phyloP scores from a whole-genome alignment of 2,113 vertebrate genomes.

The Pungitius pungitius region DNA sequence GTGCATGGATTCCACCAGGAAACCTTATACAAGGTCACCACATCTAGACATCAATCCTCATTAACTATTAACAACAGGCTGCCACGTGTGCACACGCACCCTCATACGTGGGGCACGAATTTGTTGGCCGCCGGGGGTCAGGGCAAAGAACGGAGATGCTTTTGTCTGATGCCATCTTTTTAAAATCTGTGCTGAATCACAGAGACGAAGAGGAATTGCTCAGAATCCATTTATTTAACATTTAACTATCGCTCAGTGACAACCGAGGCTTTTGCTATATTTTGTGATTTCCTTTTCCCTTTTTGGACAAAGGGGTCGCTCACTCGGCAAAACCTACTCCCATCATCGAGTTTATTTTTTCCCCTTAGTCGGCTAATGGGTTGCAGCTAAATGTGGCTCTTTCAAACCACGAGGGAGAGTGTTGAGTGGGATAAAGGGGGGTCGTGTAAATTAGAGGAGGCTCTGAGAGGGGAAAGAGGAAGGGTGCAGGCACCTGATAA shows the following conservation, averaged over 20 bases:
- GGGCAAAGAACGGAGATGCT: constrained; percentile 40
- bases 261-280: constrained; percentile 23
- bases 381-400: constrained; percentile 65
- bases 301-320: constrained; percentile 32
- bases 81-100: constrained; percentile 48
- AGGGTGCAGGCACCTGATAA: constrained; percentile 61
- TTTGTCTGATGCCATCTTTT: constrained; percentile 19
- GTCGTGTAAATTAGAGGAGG: constrained; percentile 63
- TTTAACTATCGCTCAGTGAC: constrained; percentile 16
- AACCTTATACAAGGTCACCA: constrained; percentile 79
- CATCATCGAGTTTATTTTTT: constrained; percentile 39
- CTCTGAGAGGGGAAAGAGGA: constrained; percentile 54
- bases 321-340: constrained; percentile 51
- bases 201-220: constrained; percentile 9
- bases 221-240: constrained; percentile 4
- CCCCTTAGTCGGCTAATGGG: constrained; percentile 61
- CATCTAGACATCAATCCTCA: constrained; percentile 80
- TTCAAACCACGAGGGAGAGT: constrained; percentile 55
- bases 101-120: constrained; percentile 35
- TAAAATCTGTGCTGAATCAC: background rate
- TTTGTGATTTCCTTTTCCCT: constrained; percentile 16
- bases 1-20: constrained; percentile 75
- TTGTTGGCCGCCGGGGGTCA: constrained; percentile 24
- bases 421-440: constrained; percentile 55
- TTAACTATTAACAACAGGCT: constrained; percentile 79